Percentiles rank a stretch among this genome's conserved stretches.
Evolutionary conservation across 2,888 invertebrate genomes (phyloP).

Genomic region (Drosophila paucipuncta): DNA sequence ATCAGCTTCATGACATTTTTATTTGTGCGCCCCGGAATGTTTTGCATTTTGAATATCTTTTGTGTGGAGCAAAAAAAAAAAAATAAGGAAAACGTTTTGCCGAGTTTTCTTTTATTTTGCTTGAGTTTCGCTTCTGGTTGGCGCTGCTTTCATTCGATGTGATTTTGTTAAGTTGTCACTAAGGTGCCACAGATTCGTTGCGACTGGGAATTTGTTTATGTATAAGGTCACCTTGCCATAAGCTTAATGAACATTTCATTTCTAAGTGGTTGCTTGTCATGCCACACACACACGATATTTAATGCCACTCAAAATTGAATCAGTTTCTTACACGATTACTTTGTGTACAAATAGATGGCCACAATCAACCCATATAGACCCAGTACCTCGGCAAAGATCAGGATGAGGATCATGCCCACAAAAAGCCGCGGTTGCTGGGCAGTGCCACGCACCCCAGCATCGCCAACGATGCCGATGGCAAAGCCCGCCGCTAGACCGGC

Average conservation of each 20-base stretch:
- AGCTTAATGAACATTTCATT: slow-evolving; percentile 4
- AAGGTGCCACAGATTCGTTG: slow-evolving; percentile 68
- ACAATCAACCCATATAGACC: slow-evolving; percentile 99
- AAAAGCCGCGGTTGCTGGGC: slow-evolving; percentile 97
- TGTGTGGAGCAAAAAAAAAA: slow-evolving; percentile 21
- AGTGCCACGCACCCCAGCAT: slow-evolving; percentile 99
- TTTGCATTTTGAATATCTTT: slow-evolving; percentile 78
- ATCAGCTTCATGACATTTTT: slow-evolving; percentile 72
- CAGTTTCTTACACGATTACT: slow-evolving; percentile 86
- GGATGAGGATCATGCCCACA: slow-evolving; percentile 83
- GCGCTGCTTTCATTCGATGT: slow-evolving; percentile 46
- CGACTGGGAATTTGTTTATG: slow-evolving; percentile 52
- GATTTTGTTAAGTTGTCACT: slow-evolving; percentile 62
- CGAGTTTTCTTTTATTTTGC: slow-evolving; percentile 41
- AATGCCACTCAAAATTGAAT: slow-evolving; percentile 4
- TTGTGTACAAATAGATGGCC: slow-evolving; percentile 98
- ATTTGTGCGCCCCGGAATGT: slow-evolving; percentile 68
- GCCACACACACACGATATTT: neutral
- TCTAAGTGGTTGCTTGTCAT: neutral
- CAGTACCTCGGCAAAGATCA: slow-evolving; percentile 99
- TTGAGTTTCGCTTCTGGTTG: slow-evolving; percentile 23
- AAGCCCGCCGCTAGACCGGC: slow-evolving; percentile 97
- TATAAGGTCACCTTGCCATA: slow-evolving; percentile 14
- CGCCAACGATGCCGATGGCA: slow-evolving; percentile 91
- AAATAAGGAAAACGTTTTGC: neutral